A percentile compares a stretch with the other conserved stretches of the same genome.
Conservation (phyloP, 2,888 invertebrate species). For the Nemurella pictetii region DNA sequence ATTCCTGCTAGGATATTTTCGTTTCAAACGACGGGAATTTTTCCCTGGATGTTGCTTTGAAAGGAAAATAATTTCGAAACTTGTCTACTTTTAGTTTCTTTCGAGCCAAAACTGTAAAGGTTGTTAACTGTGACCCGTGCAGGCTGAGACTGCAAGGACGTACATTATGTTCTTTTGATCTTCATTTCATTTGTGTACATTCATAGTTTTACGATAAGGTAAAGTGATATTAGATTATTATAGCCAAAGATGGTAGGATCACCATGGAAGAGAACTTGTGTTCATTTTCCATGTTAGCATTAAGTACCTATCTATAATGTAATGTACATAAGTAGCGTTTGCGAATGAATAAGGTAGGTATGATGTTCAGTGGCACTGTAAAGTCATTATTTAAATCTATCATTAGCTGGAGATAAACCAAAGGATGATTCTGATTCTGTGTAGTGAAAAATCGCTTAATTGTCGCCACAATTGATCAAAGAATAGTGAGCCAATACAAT, state of each 20-base stretch:
- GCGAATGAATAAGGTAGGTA: neutral
- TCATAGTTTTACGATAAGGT: slow-evolving; percentile 3
- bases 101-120: neutral
- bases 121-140: neutral
- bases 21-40: neutral
- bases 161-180: neutral
- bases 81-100: neutral
- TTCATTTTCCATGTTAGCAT: neutral
- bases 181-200: neutral
- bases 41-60: neutral
- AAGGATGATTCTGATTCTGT: slow-evolving; percentile 51
- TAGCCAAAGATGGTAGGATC: slow-evolving; percentile 27
- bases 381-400: slow-evolving; percentile 7
- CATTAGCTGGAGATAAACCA: slow-evolving; percentile 68
- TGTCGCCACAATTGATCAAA: neutral
- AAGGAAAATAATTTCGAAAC: neutral
- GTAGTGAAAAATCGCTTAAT: neutral
- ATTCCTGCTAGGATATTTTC: neutral
- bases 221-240: slow-evolving; percentile 24
- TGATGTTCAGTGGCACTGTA: neutral
- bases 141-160: neutral
- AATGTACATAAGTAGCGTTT: neutral
- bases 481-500: neutral
- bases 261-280: neutral
- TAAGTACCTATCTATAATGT: neutral